A percentile compares a stretch with the other conserved stretches of the same genome.
Conservation (phyloP, 2,113 vertebrate species). For the Prolemur simus region DNA sequence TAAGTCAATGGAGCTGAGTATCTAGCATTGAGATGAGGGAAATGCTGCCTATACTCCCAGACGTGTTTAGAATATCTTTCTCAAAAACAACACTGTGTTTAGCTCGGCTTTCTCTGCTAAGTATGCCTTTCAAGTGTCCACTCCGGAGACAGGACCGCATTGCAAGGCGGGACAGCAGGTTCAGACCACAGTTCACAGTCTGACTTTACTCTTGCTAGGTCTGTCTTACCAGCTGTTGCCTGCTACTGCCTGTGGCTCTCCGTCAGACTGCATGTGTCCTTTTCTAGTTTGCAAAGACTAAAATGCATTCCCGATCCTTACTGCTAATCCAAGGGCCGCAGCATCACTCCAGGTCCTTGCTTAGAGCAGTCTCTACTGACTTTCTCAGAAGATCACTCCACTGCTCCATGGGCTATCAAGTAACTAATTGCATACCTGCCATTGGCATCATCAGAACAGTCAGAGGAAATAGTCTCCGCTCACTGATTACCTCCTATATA, state of each 20-base stretch:
- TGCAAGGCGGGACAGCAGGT: conserved; percentile 73
- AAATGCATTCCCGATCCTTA: conserved; percentile 62
- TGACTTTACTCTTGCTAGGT: conserved; percentile 77
- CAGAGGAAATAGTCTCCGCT: conserved; percentile 82
- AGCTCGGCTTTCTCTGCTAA: conserved; percentile 75
- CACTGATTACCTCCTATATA: conserved; percentile 88
- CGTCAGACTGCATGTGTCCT: conserved; percentile 78
- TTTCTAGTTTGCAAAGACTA: conserved; percentile 73
- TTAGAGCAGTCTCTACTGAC: conserved; percentile 77
- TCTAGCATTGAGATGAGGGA: conserved; percentile 80
- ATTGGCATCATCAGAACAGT: conserved; percentile 79
- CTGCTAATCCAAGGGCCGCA: conserved; percentile 67
- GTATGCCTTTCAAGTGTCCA: conserved; percentile 61
- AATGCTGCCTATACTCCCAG: conserved; percentile 74
- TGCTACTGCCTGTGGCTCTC: conserved; percentile 68
- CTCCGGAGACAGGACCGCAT: conserved; percentile 58
- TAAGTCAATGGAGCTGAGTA: conserved; percentile 75
- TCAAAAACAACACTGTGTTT: conserved; percentile 80
- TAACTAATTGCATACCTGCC: conserved; percentile 75
- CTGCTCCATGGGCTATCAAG: conserved; percentile 75
- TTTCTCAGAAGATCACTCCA: conserved; percentile 80
- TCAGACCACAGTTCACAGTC: conserved; percentile 70
- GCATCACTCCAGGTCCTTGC: conserved; percentile 78
- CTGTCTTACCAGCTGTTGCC: conserved; percentile 81
- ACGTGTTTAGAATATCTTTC: conserved; percentile 72